Base-by-base conservation (phyloP, 2,888 invertebrate species). In the Ecliptopera silaceata region DNA sequence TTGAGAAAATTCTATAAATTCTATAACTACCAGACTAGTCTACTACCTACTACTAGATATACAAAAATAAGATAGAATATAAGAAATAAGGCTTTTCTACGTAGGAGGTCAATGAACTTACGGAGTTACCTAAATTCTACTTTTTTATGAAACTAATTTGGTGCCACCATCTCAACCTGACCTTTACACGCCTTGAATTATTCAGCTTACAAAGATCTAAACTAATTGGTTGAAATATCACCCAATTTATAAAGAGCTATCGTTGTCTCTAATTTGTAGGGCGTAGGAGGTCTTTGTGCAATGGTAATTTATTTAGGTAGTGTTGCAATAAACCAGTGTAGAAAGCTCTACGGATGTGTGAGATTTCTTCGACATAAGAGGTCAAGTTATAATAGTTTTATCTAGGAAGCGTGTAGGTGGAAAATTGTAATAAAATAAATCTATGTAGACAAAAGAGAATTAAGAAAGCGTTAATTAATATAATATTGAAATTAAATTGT, bases 161-260 rank as follows among this genome's bases (percentile, higher is more conserved):
- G 6, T n/a, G 0, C 18, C 13, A 18, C 53, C 20, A 53, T 52
- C 47, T 52, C 52, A 52, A 13, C 51, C 22, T 57, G 56, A 57
- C 51, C 56, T 57, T 52, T 57, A 47, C 47, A 51, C 31, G 36
- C 22, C 11, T 43, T 38, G 47, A 51, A 57, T 57, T 57, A 47
- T 31, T 41, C 42, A 47, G 15, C 31, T 17, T 43, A 31, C 22
- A 20, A 51, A 51, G 51, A 47, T 42, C 56, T 42, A 43, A 38
- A 41, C 38, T 46, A 59, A 54, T 59, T 59, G 49, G 46, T 34
- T 18, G 29, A 31, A 4, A 36, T 39, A 49, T 39, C 20, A 34
- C 26, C 54, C 49, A 38, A 18, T 42, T 54, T 36, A n/a, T 8
- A 26, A 17, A 54, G 46, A 44, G 3, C 49, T 42, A 11, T 38